phyloP scores from a whole-genome alignment of 2,113 vertebrate genomes.

The Uria aalge region DNA sequence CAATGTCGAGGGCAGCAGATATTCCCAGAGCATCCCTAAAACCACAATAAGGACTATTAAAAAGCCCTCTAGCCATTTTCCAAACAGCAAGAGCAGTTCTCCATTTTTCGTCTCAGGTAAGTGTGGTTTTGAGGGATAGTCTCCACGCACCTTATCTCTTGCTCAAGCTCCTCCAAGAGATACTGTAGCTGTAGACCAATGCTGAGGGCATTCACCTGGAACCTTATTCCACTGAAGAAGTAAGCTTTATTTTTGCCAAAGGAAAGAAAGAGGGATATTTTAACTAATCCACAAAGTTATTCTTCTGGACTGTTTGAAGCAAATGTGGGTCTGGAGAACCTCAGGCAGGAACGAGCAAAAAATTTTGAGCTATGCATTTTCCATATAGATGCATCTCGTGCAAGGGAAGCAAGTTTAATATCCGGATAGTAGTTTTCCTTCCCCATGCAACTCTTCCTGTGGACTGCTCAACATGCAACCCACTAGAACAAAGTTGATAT shows the following conservation, averaged over 20 bases:
- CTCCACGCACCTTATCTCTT: not conserved
- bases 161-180: not conserved
- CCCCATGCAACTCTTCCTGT: not conserved
- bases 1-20: not conserved
- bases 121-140: not conserved
- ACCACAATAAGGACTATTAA: not conserved
- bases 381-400: not conserved
- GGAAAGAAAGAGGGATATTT: not conserved
- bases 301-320: not conserved
- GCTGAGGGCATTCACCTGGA: not conserved
- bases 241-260: not conserved
- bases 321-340: not conserved
- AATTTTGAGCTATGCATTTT: not conserved
- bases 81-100: not conserved
- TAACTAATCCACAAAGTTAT: not conserved
- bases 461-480: not conserved
- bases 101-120: not conserved
- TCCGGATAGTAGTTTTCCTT: not conserved
- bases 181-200: not conserved
- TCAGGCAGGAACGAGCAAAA: not conserved
- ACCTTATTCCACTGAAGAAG: not conserved
- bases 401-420: not conserved
- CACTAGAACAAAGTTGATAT: not conserved
- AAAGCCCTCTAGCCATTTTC: not conserved
- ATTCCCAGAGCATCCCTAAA: not conserved